Evolutionary conservation across 2,888 invertebrate genomes (phyloP), one percentile per base, ranked within the genome.

Genomic region (Chymomyza amoena): DNA sequence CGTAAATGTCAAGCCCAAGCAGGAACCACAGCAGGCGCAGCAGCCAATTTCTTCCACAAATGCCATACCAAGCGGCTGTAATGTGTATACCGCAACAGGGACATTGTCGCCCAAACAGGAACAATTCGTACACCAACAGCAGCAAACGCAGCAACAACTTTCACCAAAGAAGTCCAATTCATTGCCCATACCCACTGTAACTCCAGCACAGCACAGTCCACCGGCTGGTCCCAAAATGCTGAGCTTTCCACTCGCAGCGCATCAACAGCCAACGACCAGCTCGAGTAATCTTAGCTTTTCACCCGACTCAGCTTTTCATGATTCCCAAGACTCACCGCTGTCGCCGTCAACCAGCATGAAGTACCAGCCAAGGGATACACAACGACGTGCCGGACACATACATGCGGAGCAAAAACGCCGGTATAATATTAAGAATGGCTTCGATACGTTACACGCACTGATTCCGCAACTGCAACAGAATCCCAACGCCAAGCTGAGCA

Each of bases 361-460:
- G 92, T 94, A 77, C 93, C 88, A 79, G 74, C 93, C 77, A 90
- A 93, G 83, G 92, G 94, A 77, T 89, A 93, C 79, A 95, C 95
- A 96, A 83, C 93, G 96, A 59, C 94, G 98, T 66, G 96, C 96
- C 73, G 97, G 97, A 15, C 98, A 98, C 91, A 96, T 97, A 83
- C 97, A 97, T 92, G 98, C 99, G 0, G 99, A 99, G 90, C 98
- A 98, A 92, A 99, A 98, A 91, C 94, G 99, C 50, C 94, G 98
- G 66, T 98, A 96, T 91, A 98, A 98, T 91, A 98, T 99, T 87
- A 98, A 98, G 92, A 97, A 96, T 91, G 98, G 98, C 52, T 99
- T 99, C 92, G 98, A 99, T 92, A 96, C 96, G 92, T 93, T 99
- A 77, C 97, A 98, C 91, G 95, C 96, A 73, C 94, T 99, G 71